A percentile compares a stretch with the other conserved stretches of the same genome.
These are phyloP conservation scores for Montipora cactus DNA, from an alignment of 64 coral and sea anemone genomes.

Conservation along the genomic window DNA sequence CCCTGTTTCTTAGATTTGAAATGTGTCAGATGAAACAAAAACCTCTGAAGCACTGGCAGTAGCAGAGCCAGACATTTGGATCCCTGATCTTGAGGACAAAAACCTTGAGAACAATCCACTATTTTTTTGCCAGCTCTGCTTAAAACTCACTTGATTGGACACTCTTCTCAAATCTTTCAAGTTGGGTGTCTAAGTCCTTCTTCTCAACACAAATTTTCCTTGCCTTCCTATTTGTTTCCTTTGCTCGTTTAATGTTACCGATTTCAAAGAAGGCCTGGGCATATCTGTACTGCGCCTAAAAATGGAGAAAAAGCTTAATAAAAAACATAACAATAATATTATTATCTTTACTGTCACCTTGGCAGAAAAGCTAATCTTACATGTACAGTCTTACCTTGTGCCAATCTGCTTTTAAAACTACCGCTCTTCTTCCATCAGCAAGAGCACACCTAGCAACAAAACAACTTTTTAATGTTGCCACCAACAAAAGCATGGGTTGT, in stretches of 20 bases:
- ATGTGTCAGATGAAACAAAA: too few species aligned
- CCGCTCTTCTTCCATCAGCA: conserved; percentile 86
- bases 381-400: conserved; percentile 65
- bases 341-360: too few species aligned
- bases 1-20: too few species aligned
- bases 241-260: conserved; percentile 48
- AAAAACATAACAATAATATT: background rate
- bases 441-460: conserved; percentile 66
- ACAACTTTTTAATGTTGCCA: background rate
- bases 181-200: conserved; percentile 76
- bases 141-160: background rate
- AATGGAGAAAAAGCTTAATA: background rate
- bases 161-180: conserved; percentile 72
- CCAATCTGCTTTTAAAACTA: conserved; percentile 96
- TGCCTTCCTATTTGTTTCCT: conserved; percentile 57
- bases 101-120: too few species aligned
- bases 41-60: too few species aligned
- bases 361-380: too few species aligned
- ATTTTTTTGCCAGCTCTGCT: too few species aligned
- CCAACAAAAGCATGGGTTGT: too few species aligned
- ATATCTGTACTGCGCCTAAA: conserved; percentile 96
- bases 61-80: too few species aligned
- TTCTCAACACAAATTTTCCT: conserved; percentile 65
- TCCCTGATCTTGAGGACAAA: too few species aligned
- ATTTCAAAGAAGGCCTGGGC: conserved; percentile 79